Evolutionary conservation across 64 coral and sea anemone species (phyloP).

Genomic region (Porites lutea): DNA sequence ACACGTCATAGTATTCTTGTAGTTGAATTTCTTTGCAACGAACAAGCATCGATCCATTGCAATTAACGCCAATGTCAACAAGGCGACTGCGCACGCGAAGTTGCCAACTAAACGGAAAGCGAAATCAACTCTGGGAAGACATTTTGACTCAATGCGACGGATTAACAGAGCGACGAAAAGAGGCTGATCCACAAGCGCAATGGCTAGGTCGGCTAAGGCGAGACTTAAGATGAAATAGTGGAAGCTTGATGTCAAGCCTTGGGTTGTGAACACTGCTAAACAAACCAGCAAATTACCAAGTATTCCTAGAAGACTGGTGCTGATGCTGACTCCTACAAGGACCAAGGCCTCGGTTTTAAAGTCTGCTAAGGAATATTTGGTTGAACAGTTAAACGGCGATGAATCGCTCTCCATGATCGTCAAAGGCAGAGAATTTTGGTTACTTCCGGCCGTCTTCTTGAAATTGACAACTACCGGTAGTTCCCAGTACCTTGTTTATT

Average conservation of each 20-base stretch:
- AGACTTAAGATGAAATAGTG: slow-evolving; percentile 83
- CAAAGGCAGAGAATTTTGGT: too few species aligned
- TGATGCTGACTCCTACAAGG: slow-evolving; percentile 68
- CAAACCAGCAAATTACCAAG: slow-evolving; percentile 81
- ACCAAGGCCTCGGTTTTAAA: neutral
- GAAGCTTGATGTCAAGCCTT: slow-evolving; percentile 58
- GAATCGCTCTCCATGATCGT: neutral
- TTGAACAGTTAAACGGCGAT: neutral
- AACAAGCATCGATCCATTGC: slow-evolving; percentile 83
- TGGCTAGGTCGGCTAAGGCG: slow-evolving; percentile 78
- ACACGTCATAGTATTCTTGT: slow-evolving; percentile 74
- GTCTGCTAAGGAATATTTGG: neutral
- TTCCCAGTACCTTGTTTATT: too few species aligned
- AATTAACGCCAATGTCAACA: slow-evolving; percentile 75
- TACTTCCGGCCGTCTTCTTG: too few species aligned
- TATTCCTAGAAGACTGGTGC: slow-evolving; percentile 61
- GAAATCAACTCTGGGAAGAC: slow-evolving; percentile 31
- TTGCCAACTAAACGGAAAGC: slow-evolving; percentile 82
- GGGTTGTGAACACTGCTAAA: slow-evolving; percentile 70
- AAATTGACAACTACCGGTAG: too few species aligned
- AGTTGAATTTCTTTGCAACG: slow-evolving; percentile 39
- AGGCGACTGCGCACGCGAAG: slow-evolving; percentile 67
- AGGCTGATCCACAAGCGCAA: slow-evolving; percentile 72
- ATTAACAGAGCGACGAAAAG: slow-evolving; percentile 67
- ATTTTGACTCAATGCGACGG: slow-evolving; percentile 15